Evolutionary conservation across 2,888 invertebrate species (phyloP).

Genomic region (Pantelozetes paolii): DNA sequence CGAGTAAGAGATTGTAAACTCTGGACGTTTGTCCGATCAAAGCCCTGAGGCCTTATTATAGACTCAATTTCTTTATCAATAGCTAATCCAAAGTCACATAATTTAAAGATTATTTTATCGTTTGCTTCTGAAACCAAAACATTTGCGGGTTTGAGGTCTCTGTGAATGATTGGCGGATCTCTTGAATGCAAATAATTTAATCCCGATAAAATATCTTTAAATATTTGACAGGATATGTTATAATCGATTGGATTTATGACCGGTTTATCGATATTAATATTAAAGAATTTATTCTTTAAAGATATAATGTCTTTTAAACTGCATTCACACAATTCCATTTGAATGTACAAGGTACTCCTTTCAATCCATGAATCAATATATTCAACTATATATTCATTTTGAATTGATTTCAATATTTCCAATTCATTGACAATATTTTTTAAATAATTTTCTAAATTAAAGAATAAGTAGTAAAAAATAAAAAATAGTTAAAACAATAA

Average conservation of each 20-base stretch:
- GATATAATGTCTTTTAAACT: background rate
- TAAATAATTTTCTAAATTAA: background rate
- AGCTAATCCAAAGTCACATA: conserved; percentile 6
- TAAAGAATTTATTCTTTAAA: background rate
- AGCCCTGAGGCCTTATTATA: no score
- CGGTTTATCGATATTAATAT: background rate
- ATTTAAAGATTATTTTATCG: background rate
- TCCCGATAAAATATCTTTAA: background rate
- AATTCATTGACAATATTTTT: background rate
- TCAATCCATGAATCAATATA: background rate
- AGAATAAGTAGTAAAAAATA: no score
- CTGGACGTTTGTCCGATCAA: no score
- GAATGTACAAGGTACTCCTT: background rate
- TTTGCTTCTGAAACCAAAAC: background rate
- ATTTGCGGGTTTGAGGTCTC: background rate
- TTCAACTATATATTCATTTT: background rate
- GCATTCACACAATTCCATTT: background rate
- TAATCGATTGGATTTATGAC: background rate
- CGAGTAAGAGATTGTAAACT: no score
- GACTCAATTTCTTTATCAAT: background rate
- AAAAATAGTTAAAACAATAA: no score
- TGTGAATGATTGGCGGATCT: background rate
- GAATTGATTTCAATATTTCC: background rate
- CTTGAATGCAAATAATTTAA: background rate
- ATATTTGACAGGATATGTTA: background rate